Conservation (phyloP, 2,113 vertebrate genomes). For the Bubalus kerabau region DNA sequence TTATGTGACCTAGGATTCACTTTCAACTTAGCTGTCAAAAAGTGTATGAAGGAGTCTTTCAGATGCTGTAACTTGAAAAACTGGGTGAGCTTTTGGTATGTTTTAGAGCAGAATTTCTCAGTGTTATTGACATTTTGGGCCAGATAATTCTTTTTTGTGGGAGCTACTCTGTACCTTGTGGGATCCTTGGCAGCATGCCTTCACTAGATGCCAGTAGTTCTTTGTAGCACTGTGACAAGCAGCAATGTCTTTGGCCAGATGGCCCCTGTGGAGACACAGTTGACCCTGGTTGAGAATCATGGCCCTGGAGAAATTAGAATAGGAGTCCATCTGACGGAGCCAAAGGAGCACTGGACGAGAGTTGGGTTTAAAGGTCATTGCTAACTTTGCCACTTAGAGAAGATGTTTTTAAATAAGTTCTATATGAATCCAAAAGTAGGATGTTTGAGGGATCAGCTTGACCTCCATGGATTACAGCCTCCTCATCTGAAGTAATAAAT, state of each 20-base stretch:
- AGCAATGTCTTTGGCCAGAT: neutral
- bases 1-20: neutral
- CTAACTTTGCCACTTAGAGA: neutral
- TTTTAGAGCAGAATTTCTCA: neutral
- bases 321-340: neutral
- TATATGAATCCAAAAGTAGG: neutral
- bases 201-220: neutral
- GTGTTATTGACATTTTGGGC: neutral
- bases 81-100: neutral
- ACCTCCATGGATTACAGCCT: neutral
- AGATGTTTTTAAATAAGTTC: neutral
- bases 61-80: conserved; percentile 9
- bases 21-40: neutral
- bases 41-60: neutral
- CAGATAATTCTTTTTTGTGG: neutral
- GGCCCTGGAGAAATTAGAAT: neutral
- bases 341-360: neutral
- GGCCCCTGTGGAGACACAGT: neutral
- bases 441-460: neutral
- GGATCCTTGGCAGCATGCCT: neutral
- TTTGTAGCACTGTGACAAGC: neutral
- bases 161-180: neutral
- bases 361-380: neutral
- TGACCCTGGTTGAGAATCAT: neutral
- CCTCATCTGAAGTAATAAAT: neutral